phyloP scores from a whole-genome alignment of 1,140 invertebrate genomes.

The Drosophila sechellia region DNA sequence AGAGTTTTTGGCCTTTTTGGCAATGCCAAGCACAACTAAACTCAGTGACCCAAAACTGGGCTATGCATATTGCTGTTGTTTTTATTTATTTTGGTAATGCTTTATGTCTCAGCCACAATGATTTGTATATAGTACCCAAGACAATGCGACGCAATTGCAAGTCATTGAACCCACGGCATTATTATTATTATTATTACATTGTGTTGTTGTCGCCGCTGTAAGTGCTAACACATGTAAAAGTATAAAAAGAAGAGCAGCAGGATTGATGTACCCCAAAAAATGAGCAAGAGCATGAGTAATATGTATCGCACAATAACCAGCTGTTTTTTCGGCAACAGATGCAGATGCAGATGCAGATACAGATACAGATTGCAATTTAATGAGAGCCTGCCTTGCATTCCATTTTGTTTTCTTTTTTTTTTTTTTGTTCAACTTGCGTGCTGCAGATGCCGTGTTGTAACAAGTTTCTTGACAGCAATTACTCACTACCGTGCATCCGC shows the following conservation, averaged over 20 bases:
- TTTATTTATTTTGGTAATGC: constrained; percentile 47
- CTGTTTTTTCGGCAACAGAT: neutral
- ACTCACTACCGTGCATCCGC: constrained; percentile 18
- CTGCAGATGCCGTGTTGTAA: constrained; percentile 18
- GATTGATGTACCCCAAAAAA: constrained; percentile 27
- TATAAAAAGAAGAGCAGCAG: constrained; percentile 19
- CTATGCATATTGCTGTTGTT: constrained; percentile 1
- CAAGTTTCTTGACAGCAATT: constrained; percentile 47
- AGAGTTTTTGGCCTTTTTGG: neutral
- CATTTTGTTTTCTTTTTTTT: constrained; percentile 6
- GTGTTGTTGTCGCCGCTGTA: constrained; percentile 16
- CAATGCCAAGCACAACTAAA: constrained; percentile 21
- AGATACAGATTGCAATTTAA: constrained; percentile 48
- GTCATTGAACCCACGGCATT: constrained; percentile 47
- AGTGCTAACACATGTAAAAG: constrained; percentile 52
- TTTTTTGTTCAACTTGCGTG: constrained; percentile 10
- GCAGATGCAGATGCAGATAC: neutral
- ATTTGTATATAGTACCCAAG: constrained; percentile 5
- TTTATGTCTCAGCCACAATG: constrained; percentile 31
- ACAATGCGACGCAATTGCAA: constrained; percentile 38
- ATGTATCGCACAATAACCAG: constrained; percentile 30
- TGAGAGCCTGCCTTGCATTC: constrained; percentile 37
- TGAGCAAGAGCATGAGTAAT: constrained; percentile 26
- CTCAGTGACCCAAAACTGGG: constrained; percentile 45
- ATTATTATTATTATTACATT: constrained; percentile 41